Conservation (phyloP, 1,140 invertebrate species). For the Papilio polytes region DNA sequence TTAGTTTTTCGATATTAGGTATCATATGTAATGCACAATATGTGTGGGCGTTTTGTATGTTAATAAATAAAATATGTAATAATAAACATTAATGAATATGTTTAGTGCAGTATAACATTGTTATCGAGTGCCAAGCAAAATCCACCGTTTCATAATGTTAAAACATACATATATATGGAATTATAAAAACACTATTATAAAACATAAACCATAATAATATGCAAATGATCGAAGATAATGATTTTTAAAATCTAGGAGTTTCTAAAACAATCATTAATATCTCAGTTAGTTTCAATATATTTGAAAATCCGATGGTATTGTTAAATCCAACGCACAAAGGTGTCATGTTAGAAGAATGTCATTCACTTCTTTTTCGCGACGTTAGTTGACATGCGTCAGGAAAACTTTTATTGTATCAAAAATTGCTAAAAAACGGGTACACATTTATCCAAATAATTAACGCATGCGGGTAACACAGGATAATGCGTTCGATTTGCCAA, state of each 20-base stretch:
- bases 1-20: too few relatives aligned
- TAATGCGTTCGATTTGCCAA: not conserved
- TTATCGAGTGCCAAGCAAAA: conserved; percentile 17
- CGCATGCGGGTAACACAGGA: conserved; percentile 30
- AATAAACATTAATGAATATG: not conserved
- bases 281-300: conserved; percentile 25
- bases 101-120: not conserved
- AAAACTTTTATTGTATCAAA: conserved; percentile 33
- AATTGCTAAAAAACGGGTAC: conserved; percentile 41
- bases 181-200: not conserved
- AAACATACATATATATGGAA: conserved; percentile 1
- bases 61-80: not conserved
- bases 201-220: not conserved
- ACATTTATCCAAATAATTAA: conserved; percentile 34
- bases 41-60: not conserved
- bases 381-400: conserved; percentile 51
- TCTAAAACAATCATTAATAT: conserved; percentile 8
- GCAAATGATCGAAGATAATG: not conserved
- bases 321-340: conserved; percentile 16
- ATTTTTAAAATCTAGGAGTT: conserved; percentile 32
- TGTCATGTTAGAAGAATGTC: conserved; percentile 51
- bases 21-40: not conserved
- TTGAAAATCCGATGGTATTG: not conserved
- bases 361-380: conserved; percentile 65
- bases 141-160: not conserved